Evolutionary conservation across 92 coral and sea anemone species (phyloP), one percentile per base, ranked within the genome.

Genomic region (Porites cylindrica): DNA sequence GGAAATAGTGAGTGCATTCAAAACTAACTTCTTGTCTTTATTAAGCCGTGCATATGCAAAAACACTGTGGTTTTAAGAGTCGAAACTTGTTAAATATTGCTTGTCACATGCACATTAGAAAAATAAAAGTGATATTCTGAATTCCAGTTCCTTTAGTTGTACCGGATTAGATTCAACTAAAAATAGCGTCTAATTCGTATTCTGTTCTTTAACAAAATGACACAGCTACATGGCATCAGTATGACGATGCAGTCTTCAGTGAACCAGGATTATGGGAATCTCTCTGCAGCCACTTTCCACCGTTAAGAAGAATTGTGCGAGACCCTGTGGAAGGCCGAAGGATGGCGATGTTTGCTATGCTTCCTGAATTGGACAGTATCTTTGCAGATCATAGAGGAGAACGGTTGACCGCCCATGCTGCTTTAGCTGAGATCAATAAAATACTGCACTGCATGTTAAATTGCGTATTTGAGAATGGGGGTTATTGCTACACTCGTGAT

Each of bases 171-270:
- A 32, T 32, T 32, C 29, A 32, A 32, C 43, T 32, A 32, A 32
- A 32, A 32, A 32, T 32, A 32, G 43, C 43, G 4, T 8, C 9
- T 52, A 20, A 12, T 51, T 12, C 24, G 12, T n/a, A 17, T 51
- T 12, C 23, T 26, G 2, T 26, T 26, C 29, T 26, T 26, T 26
- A 26, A 26, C 29, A 26, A 26, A 26, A 26, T 26, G 29, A 26
- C 29, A 26, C 29, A 91, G 93, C 47, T 1, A 67, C 77, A 0
- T 91, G 93, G 93, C 90, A 91, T 73, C 93, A 91, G 38, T 91
- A 81, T 24, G 93, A 91, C 60, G 93, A 91, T 86, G 93, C 93
- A 64, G 71, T 86, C 58, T 91, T 76, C 76, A 76, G 90, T 72
- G 71, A 66, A 13, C 91, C 88, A 9, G 43, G 81, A 24, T 26